Conservation (phyloP, 1,140 invertebrate species). For the Geopemphigus sp. region DNA sequence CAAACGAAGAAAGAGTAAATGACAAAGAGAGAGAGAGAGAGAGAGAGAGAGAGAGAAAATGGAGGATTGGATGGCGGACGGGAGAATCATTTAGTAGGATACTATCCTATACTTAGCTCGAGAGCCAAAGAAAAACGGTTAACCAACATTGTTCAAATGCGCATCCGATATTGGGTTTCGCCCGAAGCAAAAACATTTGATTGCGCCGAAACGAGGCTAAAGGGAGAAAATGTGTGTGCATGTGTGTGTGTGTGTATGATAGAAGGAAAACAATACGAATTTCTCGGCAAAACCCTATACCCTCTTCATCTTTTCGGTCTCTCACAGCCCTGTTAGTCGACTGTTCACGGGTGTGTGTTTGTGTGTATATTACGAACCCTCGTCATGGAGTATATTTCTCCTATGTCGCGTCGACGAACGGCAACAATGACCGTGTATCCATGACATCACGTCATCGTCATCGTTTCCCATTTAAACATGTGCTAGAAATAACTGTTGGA, state of each 20-base stretch:
- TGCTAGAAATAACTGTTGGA: neutral
- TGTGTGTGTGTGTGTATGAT: neutral
- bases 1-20: no score
- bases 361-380: no score
- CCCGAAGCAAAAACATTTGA: slow-evolving; percentile 17
- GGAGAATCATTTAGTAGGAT: neutral
- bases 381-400: no score
- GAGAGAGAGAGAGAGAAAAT: neutral
- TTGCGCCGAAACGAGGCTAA: neutral
- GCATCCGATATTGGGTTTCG: slow-evolving; percentile 34
- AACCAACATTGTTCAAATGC: slow-evolving; percentile 22
- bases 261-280: neutral
- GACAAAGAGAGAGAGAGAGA: neutral
- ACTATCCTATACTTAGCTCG: no score
- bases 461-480: neutral
- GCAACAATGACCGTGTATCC: slow-evolving; percentile 10
- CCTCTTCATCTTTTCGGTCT: no score
- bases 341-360: no score
- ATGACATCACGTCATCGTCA: neutral
- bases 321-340: neutral
- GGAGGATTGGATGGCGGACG: neutral
- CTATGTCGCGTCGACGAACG: no score
- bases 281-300: neutral
- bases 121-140: slow-evolving; percentile 24
- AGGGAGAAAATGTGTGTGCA: neutral